Percentiles rank a stretch among this genome's conserved stretches.
These are phyloP conservation scores for Sinocyclocheilus rhinocerous DNA, from an alignment of 2,113 vertebrate genomes.

Conservation along the genomic window DNA sequence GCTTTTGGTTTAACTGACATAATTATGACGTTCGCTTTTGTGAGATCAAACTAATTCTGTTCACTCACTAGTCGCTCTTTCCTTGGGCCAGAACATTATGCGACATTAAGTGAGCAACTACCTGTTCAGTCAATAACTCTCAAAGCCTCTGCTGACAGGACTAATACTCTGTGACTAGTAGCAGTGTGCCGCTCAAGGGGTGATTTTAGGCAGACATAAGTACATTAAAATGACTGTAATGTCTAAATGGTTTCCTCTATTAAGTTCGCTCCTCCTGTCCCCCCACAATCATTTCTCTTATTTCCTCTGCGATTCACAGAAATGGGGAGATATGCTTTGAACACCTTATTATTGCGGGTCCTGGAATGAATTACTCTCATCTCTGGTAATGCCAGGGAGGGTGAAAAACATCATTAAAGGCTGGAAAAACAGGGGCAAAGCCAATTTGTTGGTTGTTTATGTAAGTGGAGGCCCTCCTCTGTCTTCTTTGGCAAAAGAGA, in stretches of 20 bases:
- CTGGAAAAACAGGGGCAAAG: slow-evolving; percentile 62
- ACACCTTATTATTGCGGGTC: slow-evolving; percentile 62
- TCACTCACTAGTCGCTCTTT: neutral
- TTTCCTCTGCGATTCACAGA: slow-evolving; percentile 68
- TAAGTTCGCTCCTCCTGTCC: slow-evolving; percentile 63
- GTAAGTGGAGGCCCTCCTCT: slow-evolving; percentile 59
- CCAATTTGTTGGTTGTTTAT: slow-evolving; percentile 62
- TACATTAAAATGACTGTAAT: slow-evolving; percentile 77
- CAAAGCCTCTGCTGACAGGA: slow-evolving; percentile 44
- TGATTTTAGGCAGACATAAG: slow-evolving; percentile 72
- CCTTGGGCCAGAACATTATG: slow-evolving; percentile 36
- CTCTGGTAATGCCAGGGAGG: slow-evolving; percentile 65
- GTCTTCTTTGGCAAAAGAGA: neutral
- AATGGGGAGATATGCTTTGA: slow-evolving; percentile 65
- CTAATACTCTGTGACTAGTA: slow-evolving; percentile 47
- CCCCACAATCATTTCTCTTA: slow-evolving; percentile 77
- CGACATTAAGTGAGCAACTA: slow-evolving; percentile 44
- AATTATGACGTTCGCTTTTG: neutral
- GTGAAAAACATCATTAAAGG: slow-evolving; percentile 62
- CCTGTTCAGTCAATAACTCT: slow-evolving; percentile 51
- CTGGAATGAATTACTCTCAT: slow-evolving; percentile 75
- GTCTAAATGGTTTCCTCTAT: slow-evolving; percentile 78
- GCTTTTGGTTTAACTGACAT: slow-evolving; percentile 7
- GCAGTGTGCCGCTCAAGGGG: slow-evolving; percentile 51
- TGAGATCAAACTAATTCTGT: neutral